These are phyloP conservation scores for Carcharodon carcharias DNA, from an alignment of 2,797 vertebrate species.

Conservation along the genomic window DNA sequence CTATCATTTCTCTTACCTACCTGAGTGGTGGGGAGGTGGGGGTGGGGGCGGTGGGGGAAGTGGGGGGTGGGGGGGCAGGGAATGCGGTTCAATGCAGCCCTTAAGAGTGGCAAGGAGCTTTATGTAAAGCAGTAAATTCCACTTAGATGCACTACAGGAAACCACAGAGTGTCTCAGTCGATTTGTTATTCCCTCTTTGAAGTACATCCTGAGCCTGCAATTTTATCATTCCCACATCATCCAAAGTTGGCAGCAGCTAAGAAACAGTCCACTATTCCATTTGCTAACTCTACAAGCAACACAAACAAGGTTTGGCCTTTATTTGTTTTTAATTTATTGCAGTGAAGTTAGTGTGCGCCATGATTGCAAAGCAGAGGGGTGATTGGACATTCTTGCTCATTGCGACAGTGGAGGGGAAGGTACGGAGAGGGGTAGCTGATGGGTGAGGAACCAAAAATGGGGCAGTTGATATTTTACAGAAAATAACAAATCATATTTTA, in stretches of 20 bases:
- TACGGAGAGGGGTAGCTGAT: neutral
- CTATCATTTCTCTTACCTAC: neutral
- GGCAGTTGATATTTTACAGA: neutral
- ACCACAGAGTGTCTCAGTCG: neutral
- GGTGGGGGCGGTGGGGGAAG: neutral
- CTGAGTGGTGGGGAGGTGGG: neutral
- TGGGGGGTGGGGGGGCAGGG: neutral
- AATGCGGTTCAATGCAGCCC: neutral
- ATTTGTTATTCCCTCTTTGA: neutral
- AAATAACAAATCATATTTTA: neutral
- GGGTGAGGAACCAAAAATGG: neutral
- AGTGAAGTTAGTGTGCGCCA: neutral
- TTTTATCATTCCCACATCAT: neutral
- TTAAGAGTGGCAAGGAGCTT: neutral
- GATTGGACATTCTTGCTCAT: neutral
- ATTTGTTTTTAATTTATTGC: conserved; percentile 18
- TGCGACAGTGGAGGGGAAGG: neutral
- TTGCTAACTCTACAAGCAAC: neutral
- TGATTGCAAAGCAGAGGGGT: neutral
- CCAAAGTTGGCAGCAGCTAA: neutral
- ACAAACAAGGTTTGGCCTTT: neutral
- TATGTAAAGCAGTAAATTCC: neutral
- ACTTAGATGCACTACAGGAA: neutral
- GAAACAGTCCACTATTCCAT: neutral
- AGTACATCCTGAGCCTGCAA: neutral